Percentiles rank a stretch among this genome's conserved stretches.
Evolutionary conservation across 2,797 vertebrate species (phyloP).

Genomic region (Hylomyscus alleni): DNA sequence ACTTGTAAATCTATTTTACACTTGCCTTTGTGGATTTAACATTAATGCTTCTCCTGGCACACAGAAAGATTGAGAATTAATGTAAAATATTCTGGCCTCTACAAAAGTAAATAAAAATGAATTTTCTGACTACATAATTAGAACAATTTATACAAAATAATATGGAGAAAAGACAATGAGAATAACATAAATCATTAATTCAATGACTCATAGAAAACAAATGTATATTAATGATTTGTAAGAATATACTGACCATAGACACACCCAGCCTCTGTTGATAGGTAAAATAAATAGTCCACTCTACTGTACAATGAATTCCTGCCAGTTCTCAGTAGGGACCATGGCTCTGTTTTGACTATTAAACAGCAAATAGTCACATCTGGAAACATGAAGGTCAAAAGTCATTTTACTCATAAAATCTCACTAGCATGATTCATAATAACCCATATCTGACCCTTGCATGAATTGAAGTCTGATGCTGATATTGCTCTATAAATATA

Average conservation of each 20-base stretch:
- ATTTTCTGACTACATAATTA: background rate
- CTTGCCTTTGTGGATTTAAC: background rate
- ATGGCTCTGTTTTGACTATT: slow-evolving; percentile 88
- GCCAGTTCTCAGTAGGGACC: slow-evolving; percentile 76
- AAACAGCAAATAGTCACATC: slow-evolving; percentile 85
- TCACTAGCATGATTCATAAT: slow-evolving; percentile 84
- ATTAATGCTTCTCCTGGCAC: background rate
- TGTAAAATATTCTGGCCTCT: background rate
- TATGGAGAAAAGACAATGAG: background rate
- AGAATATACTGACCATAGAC: slow-evolving; percentile 56
- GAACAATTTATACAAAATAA: background rate
- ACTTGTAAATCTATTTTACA: background rate
- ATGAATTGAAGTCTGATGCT: slow-evolving; percentile 81
- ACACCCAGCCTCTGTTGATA: slow-evolving; percentile 75
- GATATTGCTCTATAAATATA: slow-evolving; percentile 76
- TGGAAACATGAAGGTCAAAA: slow-evolving; percentile 88
- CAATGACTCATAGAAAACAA: slow-evolving; percentile 59
- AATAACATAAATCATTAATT: slow-evolving; percentile 19
- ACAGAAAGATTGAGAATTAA: background rate
- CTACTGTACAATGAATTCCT: slow-evolving; percentile 64
- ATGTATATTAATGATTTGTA: slow-evolving; percentile 71
- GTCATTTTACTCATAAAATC: slow-evolving; percentile 87
- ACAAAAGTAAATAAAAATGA: background rate
- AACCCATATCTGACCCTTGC: slow-evolving; percentile 82
- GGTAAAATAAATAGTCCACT: slow-evolving; percentile 75